Evolutionary conservation across 1,140 invertebrate species (phyloP).

Genomic region (Drosophila carrolli): DNA sequence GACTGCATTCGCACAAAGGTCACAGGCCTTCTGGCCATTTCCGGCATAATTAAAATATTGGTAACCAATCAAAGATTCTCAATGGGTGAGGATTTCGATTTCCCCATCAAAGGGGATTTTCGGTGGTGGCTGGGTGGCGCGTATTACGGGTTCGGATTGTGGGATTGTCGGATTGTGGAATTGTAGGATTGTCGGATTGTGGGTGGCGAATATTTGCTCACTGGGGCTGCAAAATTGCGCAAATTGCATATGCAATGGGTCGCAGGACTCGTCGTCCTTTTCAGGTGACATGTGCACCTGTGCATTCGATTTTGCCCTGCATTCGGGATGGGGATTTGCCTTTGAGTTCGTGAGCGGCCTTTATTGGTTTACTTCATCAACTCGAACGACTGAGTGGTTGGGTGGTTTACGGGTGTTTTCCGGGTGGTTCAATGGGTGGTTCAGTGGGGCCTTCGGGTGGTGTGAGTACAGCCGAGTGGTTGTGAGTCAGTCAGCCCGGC

Average conservation of each 20-base stretch:
- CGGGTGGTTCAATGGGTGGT: neutral
- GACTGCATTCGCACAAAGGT: conserved; percentile 42
- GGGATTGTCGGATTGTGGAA: neutral
- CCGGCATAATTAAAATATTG: conserved; percentile 74
- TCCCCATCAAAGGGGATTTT: neutral
- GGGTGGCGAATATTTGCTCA: conserved; percentile 65
- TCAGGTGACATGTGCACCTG: conserved; percentile 69
- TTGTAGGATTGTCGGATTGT: neutral
- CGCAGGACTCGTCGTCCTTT: conserved; percentile 33
- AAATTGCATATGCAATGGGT: conserved; percentile 64
- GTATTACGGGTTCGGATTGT: neutral
- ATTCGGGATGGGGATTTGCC: conserved; percentile 53
- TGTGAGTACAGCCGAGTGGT: neutral
- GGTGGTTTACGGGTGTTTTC: neutral
- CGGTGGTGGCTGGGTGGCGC: neutral
- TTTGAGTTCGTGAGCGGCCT: conserved; percentile 63
- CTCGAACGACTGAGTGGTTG: conserved; percentile 56
- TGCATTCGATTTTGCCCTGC: conserved; percentile 48
- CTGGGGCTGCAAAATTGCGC: conserved; percentile 74
- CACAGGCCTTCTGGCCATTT: conserved; percentile 27
- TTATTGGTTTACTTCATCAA: conserved; percentile 81
- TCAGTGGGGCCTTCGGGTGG: neutral
- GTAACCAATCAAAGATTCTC: conserved; percentile 73
- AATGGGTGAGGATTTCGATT: conserved; percentile 26
- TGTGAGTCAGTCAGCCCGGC: conserved; percentile 43